phyloP scores from a whole-genome alignment of 2,888 invertebrate genomes.

The Vanessa cardui region DNA sequence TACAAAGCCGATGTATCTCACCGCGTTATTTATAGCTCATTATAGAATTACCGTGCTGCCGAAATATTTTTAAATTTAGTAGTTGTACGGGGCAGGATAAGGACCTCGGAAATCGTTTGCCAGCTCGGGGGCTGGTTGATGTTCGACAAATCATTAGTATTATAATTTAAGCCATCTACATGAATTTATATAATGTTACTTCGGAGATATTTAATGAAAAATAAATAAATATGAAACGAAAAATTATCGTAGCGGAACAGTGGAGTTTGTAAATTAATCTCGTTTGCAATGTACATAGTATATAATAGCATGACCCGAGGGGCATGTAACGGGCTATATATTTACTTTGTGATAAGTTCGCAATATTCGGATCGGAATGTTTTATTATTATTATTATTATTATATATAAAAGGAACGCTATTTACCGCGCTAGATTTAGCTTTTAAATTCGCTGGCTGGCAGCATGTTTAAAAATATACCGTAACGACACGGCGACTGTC shows the following conservation, averaged over 20 bases:
- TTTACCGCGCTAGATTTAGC: slow-evolving; percentile 63
- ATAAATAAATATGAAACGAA: slow-evolving; percentile 59
- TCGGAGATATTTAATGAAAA: slow-evolving; percentile 65
- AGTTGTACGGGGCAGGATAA: slow-evolving; percentile 55
- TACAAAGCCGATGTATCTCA: slow-evolving; percentile 65
- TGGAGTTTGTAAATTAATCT: slow-evolving; percentile 66
- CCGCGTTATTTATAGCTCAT: slow-evolving; percentile 70
- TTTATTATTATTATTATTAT: slow-evolving; percentile 27
- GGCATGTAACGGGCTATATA: slow-evolving; percentile 54
- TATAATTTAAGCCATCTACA: slow-evolving; percentile 71
- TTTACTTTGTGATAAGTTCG: slow-evolving; percentile 73
- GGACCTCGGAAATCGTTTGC: slow-evolving; percentile 39
- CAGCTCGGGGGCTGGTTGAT: slow-evolving; percentile 24
- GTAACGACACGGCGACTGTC: slow-evolving; percentile 57
- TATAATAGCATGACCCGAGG: slow-evolving; percentile 59
- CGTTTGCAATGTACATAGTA: slow-evolving; percentile 79
- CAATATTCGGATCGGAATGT: slow-evolving; percentile 57
- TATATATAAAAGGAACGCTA: slow-evolving; percentile 38
- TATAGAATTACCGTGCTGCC: slow-evolving; percentile 63
- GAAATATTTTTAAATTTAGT: slow-evolving; percentile 57
- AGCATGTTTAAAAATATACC: slow-evolving; percentile 41
- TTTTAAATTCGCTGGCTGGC: slow-evolving; percentile 43
- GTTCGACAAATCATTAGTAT: slow-evolving; percentile 50
- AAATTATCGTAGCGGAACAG: slow-evolving; percentile 73
- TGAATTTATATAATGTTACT: slow-evolving; percentile 73